These are phyloP conservation scores for Macrocentrus cingulum DNA, from an alignment of 1,140 invertebrate genomes.

Conservation along the genomic window DNA sequence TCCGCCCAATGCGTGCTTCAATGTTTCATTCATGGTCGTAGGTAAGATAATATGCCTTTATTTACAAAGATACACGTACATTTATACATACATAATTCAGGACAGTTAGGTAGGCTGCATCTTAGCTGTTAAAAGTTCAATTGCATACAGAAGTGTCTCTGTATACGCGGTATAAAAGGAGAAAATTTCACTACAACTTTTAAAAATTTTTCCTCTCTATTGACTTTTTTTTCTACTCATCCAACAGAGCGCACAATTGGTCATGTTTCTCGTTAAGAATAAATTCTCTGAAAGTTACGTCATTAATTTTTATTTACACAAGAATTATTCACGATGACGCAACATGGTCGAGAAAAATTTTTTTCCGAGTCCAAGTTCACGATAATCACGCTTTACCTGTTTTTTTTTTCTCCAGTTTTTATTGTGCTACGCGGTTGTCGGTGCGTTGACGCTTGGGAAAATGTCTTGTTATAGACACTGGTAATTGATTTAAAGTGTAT, in stretches of 20 bases:
- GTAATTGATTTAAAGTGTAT: too few species aligned
- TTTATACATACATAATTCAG: conserved; percentile 35
- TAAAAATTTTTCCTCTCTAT: conserved; percentile 1
- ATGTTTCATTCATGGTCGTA: conserved; percentile 16
- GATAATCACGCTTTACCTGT: background rate
- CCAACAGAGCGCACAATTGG: too few species aligned
- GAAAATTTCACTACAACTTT: background rate
- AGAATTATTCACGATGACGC: conserved; percentile 16
- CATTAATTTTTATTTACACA: conserved; percentile 18
- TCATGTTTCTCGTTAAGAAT: conserved; percentile 4
- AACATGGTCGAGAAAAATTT: background rate
- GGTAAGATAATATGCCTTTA: conserved; percentile 36
- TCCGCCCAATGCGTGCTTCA: background rate
- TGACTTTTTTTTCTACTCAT: background rate
- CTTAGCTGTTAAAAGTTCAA: background rate
- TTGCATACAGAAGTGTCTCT: conserved; percentile 19
- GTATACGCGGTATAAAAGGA: conserved; percentile 28
- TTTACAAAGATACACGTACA: conserved; percentile 38
- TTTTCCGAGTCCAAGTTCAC: background rate
- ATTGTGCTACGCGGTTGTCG: background rate
- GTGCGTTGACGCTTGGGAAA: background rate
- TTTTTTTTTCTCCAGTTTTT: background rate
- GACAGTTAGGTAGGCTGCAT: conserved; percentile 30
- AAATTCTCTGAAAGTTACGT: conserved; percentile 8
- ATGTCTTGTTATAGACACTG: background rate